Evolutionary conservation across 2,888 invertebrate genomes (phyloP).

Genomic region (Didymodactylos carnosus): DNA sequence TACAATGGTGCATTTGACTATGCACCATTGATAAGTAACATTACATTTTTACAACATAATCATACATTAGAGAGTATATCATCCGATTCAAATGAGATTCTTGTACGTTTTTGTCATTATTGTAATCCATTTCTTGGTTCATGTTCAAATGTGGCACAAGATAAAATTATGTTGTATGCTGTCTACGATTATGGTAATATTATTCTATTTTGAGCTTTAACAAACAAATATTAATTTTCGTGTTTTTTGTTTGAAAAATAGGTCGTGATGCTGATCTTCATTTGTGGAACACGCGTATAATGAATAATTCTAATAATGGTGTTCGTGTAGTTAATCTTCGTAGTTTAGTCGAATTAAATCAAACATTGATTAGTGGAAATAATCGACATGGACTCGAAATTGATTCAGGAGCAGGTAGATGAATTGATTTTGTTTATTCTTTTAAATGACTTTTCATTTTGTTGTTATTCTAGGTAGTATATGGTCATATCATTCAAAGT

Average conservation of each 20-base stretch:
- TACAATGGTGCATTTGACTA: conserved; percentile 9
- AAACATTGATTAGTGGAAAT: conserved; percentile 2
- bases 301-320: conserved; percentile 10
- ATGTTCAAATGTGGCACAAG: neutral
- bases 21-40: neutral
- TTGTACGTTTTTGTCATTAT: neutral
- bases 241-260: neutral
- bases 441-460: neutral
- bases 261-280: neutral
- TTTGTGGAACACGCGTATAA: conserved; percentile 1
- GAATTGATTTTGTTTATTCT: neutral
- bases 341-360: conserved; percentile 7
- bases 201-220: neutral
- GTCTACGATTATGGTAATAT: neutral
- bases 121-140: neutral
- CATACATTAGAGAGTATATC: neutral
- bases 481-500: neutral
- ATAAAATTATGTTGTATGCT: neutral
- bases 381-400: conserved; percentile 9
- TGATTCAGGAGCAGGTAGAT: conserved; percentile 11
- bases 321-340: conserved; percentile 6
- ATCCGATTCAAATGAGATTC: neutral
- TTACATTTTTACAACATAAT: conserved; percentile 9
- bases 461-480: neutral
- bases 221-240: neutral